These are phyloP conservation scores for Syngnathus rostellatus DNA, from an alignment of 2,797 vertebrate species.

Conservation along the genomic window DNA sequence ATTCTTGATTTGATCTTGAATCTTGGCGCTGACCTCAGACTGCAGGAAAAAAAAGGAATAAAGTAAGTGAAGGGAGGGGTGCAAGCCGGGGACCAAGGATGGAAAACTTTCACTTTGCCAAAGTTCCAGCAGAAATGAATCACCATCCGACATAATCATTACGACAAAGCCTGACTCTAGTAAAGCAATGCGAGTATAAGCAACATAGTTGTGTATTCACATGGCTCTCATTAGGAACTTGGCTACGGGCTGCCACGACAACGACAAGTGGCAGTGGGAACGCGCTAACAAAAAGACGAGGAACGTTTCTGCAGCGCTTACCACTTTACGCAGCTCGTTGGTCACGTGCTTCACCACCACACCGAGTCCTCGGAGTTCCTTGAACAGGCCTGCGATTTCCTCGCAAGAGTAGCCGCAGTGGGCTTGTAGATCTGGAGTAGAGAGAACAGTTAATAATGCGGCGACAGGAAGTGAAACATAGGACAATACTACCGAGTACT, in stretches of 20 bases:
- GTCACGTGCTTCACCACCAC: constrained; percentile 83
- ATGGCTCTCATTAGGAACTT: constrained; percentile 63
- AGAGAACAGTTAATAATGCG: constrained; percentile 20
- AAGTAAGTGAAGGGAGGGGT: constrained; percentile 15
- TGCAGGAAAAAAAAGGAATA: constrained; percentile 36
- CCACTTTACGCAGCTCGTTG: constrained; percentile 83
- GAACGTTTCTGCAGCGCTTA: constrained; percentile 55
- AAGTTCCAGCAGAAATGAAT: constrained; percentile 63
- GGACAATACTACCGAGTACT: background rate
- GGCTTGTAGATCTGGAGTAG: constrained; percentile 72
- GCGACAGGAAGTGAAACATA: background rate
- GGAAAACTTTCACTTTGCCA: constrained; percentile 63
- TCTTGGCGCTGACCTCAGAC: constrained; percentile 71
- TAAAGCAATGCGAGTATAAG: constrained; percentile 45
- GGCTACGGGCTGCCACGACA: constrained; percentile 46
- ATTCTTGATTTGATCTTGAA: constrained; percentile 66
- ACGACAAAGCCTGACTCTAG: constrained; percentile 58
- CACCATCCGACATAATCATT: constrained; percentile 47
- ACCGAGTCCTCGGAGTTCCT: constrained; percentile 85
- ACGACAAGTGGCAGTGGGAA: constrained; percentile 55
- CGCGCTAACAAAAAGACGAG: constrained; percentile 18
- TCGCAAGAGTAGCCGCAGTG: constrained; percentile 95
- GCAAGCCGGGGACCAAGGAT: constrained; percentile 29
- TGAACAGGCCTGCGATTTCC: constrained; percentile 85
- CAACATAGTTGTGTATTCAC: constrained; percentile 65